These are phyloP conservation scores for Colius striatus DNA, from an alignment of 2,113 vertebrate genomes.

Conservation along the genomic window DNA sequence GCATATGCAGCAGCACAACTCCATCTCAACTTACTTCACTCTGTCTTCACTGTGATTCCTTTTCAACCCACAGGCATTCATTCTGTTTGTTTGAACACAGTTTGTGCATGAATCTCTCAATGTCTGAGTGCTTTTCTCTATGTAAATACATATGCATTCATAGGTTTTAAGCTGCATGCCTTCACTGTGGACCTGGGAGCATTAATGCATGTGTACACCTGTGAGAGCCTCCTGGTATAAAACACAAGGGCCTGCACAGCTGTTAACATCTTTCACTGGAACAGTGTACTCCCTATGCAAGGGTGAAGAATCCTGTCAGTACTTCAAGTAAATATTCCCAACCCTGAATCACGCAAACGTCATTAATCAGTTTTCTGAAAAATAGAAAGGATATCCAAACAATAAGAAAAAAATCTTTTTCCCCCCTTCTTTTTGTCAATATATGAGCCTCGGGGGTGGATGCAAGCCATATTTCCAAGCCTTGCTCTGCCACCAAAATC, in stretches of 20 bases:
- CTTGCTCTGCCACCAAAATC: neutral
- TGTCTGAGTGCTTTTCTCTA: neutral
- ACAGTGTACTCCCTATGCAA: neutral
- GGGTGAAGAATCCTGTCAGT: neutral
- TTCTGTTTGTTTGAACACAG: neutral
- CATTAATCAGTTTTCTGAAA: neutral
- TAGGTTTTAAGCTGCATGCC: neutral
- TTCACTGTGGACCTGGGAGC: neutral
- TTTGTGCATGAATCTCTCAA: neutral
- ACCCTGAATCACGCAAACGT: neutral
- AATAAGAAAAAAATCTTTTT: neutral
- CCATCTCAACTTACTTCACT: neutral
- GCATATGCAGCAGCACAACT: neutral
- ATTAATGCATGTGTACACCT: rapidly evolving
- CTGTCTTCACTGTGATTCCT: neutral
- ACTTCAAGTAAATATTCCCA: neutral
- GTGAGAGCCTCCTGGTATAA: neutral
- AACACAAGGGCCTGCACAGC: neutral
- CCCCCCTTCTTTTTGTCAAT: neutral
- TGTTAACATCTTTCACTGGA: neutral
- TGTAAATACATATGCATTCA: neutral
- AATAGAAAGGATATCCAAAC: neutral
- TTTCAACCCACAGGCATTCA: neutral
- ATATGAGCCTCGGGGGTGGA: neutral
- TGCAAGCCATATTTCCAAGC: neutral